These are phyloP conservation scores for Poeciliopsis turneri DNA, from an alignment of 2,797 vertebrate genomes.

Conservation along the genomic window DNA sequence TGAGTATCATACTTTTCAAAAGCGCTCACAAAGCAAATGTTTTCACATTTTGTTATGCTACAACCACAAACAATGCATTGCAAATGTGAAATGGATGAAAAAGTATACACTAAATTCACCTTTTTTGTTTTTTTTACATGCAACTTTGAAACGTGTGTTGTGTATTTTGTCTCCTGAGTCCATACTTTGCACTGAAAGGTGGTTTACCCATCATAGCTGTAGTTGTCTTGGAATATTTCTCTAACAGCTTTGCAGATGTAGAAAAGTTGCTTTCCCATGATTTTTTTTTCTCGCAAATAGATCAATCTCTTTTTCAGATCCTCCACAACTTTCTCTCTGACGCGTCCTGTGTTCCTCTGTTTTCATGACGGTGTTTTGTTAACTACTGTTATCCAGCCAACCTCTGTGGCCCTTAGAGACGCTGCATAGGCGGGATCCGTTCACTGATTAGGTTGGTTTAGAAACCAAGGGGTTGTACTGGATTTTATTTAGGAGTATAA, in stretches of 20 bases:
- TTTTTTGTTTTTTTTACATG: not conserved
- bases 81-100: not conserved
- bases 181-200: not conserved
- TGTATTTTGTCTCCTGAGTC: not conserved
- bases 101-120: not conserved
- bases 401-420: not conserved
- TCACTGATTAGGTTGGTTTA: not conserved
- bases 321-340: not conserved
- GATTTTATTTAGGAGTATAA: slow-evolving; percentile 1
- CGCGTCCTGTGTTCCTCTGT: not conserved
- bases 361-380: not conserved
- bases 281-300: not conserved
- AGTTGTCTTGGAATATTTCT: not conserved
- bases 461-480: not conserved
- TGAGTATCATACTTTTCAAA: not conserved
- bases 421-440: not conserved
- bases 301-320: not conserved
- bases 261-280: not conserved
- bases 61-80: not conserved
- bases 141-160: not conserved
- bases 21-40: not conserved
- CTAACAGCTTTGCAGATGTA: not conserved
- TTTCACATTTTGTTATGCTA: not conserved
- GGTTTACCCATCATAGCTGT: not conserved
- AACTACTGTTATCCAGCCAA: not conserved